Percentiles rank a stretch among this genome's conserved stretches.
phyloP scores from a whole-genome alignment of 2,888 invertebrate genomes.

The Andrena bicolor region DNA sequence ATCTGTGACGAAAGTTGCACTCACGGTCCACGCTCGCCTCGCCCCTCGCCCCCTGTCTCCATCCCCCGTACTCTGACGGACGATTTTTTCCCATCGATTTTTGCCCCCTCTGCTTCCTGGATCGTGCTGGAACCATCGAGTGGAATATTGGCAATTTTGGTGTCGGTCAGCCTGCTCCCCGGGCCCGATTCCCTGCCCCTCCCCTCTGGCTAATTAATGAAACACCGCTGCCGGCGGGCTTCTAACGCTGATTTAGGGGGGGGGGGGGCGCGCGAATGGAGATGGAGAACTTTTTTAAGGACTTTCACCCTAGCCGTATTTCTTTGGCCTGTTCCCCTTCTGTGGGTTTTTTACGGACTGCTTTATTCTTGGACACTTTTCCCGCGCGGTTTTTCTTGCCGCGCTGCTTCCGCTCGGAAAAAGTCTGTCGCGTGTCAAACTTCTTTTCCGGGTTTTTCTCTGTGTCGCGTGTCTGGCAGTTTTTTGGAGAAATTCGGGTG shows the following conservation, averaged over 20 bases:
- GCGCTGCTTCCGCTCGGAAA: conserved; percentile 29
- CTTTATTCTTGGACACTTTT: conserved; percentile 21
- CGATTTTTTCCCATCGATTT: conserved; percentile 32
- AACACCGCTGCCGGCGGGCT: not conserved
- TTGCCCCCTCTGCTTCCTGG: conserved; percentile 21
- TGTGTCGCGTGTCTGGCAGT: conserved; percentile 2
- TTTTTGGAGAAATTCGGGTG: not conserved
- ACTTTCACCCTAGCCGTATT: not conserved
- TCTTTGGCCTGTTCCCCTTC: conserved; percentile 8
- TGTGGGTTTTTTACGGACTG: not conserved
- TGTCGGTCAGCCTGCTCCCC: conserved; percentile 33
- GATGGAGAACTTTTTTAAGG: not conserved
- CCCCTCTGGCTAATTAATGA: conserved; percentile 53
- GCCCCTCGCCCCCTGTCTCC: conserved; percentile 5
- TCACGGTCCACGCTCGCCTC: conserved; percentile 23
- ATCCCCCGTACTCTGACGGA: conserved; percentile 39
- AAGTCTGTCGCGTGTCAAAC: conserved; percentile 42
- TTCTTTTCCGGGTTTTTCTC: conserved; percentile 1
- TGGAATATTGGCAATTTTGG: conserved; percentile 57
- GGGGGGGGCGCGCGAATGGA: not conserved
- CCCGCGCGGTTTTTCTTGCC: conserved; percentile 8
- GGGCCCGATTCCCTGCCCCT: conserved; percentile 17
- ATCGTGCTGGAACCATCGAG: not conserved
- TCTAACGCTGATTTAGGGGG: conserved; percentile 13
- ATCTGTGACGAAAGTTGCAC: conserved; percentile 60